A percentile compares a stretch with the other conserved stretches of the same genome.
Evolutionary conservation across 2,888 invertebrate genomes (phyloP).

Genomic region (Neoitamus cyanurus): DNA sequence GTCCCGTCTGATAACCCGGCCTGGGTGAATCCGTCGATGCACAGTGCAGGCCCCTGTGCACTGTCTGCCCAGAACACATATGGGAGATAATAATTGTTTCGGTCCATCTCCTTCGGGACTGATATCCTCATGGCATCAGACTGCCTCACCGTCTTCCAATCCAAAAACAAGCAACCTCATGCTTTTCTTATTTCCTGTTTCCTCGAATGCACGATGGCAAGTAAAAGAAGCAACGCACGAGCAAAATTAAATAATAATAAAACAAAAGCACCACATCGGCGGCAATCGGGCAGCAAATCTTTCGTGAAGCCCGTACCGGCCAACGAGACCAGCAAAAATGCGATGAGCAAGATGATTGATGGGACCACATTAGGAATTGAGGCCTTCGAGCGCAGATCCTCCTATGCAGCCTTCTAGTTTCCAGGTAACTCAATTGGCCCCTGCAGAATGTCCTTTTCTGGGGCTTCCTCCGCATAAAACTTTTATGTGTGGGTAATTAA

Average conservation of each 20-base stretch:
- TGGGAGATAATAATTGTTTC: conserved; percentile 44
- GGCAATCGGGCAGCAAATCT: conserved; percentile 38
- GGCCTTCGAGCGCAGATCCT: conserved; percentile 1
- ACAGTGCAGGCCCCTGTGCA: conserved; percentile 30
- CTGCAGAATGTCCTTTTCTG: conserved; percentile 20
- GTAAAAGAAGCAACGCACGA: neutral
- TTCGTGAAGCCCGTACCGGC: neutral
- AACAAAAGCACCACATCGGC: neutral
- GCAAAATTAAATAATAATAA: conserved; percentile 39
- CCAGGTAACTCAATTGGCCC: conserved; percentile 33
- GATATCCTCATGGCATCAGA: conserved; percentile 40
- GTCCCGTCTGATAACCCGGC: neutral
- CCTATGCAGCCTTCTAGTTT: conserved; percentile 26
- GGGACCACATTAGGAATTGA: conserved; percentile 38
- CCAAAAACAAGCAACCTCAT: conserved; percentile 30
- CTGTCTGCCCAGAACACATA: conserved; percentile 26
- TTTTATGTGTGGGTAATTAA: conserved; percentile 45
- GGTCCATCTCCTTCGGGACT: conserved; percentile 40
- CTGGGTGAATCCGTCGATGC: neutral
- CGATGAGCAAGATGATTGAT: conserved; percentile 43
- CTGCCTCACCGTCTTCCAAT: conserved; percentile 33
- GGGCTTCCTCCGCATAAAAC: conserved; percentile 26
- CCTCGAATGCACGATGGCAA: conserved; percentile 1
- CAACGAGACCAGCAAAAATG: conserved; percentile 25
- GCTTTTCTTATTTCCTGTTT: conserved; percentile 30